These are phyloP conservation scores for Enteromius viviparus DNA, from an alignment of 2,797 vertebrate genomes.

Conservation along the genomic window DNA sequence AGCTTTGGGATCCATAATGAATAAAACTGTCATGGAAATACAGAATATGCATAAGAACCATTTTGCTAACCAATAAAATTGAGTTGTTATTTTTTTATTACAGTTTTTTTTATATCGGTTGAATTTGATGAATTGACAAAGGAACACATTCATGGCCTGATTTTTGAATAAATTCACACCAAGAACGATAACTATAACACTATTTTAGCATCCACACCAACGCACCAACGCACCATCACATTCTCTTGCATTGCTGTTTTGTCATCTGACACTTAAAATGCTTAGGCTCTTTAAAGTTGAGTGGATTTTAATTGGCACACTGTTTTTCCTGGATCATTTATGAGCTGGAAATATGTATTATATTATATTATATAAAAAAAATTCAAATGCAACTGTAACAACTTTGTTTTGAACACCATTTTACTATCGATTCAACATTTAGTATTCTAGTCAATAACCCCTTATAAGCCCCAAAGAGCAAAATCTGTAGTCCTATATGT, in stretches of 20 bases:
- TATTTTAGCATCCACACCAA: background rate
- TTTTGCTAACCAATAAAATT: background rate
- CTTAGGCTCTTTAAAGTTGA: background rate
- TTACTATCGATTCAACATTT: conserved; percentile 17
- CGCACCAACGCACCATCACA: background rate
- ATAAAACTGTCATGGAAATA: background rate
- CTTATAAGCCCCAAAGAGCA: conserved; percentile 38
- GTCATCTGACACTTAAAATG: background rate
- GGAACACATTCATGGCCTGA: background rate
- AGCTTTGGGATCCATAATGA: conserved; percentile 20
- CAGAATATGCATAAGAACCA: background rate
- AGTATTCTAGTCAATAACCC: conserved; percentile 15
- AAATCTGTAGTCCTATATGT: conserved; percentile 8
- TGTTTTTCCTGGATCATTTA: background rate
- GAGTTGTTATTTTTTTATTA: no score
- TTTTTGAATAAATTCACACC: background rate
- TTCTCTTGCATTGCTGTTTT: background rate
- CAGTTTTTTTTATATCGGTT: background rate
- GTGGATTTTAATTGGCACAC: background rate
- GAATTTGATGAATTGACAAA: background rate
- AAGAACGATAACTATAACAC: background rate
- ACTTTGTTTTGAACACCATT: background rate
- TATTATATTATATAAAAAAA: no score
- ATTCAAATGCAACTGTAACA: background rate
- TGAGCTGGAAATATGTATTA: background rate